Evolutionary conservation across 2,113 vertebrate genomes (phyloP).

Genomic region (Pachycephala philippinensis): DNA sequence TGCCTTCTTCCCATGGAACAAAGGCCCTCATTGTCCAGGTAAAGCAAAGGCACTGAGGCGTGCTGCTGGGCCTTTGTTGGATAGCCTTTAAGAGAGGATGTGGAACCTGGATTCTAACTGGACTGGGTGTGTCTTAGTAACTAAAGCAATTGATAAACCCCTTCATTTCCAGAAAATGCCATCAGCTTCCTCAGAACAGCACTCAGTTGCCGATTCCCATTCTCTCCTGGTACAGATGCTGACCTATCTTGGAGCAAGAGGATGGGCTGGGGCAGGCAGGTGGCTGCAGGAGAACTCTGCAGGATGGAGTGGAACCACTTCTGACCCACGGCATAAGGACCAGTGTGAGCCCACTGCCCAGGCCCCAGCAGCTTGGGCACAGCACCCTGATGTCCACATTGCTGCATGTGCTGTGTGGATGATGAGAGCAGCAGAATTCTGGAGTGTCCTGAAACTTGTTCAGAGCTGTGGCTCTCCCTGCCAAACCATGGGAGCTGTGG

Average conservation of each 20-base stretch:
- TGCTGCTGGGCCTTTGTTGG: not conserved
- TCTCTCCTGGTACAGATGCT: not conserved
- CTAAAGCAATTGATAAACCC: not conserved
- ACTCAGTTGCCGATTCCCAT: not conserved
- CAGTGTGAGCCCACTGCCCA: not conserved
- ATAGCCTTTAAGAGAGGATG: not conserved
- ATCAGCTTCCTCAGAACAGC: not conserved
- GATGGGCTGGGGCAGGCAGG: not conserved
- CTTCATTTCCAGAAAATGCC: not conserved
- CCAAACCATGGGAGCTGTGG: not conserved
- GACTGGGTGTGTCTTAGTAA: not conserved
- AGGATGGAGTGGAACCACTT: fast-evolving
- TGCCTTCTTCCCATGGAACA: not conserved
- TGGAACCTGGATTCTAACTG: not conserved
- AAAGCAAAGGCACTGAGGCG: not conserved
- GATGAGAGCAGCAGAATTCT: not conserved
- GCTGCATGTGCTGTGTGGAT: not conserved
- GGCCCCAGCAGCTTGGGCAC: not conserved
- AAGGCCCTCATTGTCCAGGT: not conserved
- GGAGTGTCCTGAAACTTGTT: not conserved
- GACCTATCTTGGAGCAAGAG: not conserved
- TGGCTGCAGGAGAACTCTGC: not conserved
- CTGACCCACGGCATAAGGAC: fast-evolving
- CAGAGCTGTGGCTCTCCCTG: not conserved
- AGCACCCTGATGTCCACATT: not conserved